Base-by-base conservation (phyloP, 2,113 vertebrate genomes). In the Amblyornis subalaris region DNA sequence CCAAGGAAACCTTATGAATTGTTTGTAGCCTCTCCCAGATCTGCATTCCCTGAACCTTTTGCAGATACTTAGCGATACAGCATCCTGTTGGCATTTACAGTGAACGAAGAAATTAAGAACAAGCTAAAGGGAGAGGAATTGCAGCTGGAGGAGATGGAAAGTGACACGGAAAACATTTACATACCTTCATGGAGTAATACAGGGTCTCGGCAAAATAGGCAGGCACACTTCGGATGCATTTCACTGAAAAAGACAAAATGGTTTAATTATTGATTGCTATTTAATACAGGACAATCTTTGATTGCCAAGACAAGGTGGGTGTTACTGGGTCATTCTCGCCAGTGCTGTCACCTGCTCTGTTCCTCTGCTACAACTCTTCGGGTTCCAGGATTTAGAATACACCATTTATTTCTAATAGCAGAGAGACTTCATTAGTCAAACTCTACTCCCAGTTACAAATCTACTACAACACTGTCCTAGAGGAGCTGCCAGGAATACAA, bases 121-220 rank as follows among this genome's bases (percentile, higher is more conserved):
- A 70, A 76, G 21, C 1, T 0, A 47, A 90, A 72, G 29, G 36
- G 29, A 51, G 8, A 66, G 35, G 35, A 64, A 47, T 3, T 53
- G 19, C 18, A 84, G 53, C 51, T 7, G 5, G 24, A 36, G 8
- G 14, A 72, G n/a, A 58, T 8, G 16, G 7, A 58, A 78, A 64
- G 14, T 9, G 24, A 65, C 0, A 0, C 9, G 29, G 53, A 78
- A 38, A 78, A 50, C 9, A 40, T 1, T 4, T 53, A 93, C 97
- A 7, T 97, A 99, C 99, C 98, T 99, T 99, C 98, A 99, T 99
- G 14, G 99, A 98, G 61, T 98, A 95, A 95, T 98, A 98, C 4
- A 99, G 97, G 8, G 93, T 90, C 92, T 99, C 98, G 6, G 99
- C 99, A 74, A 99, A 98, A 96, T 98, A 99, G 33, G 97, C 98